phyloP scores from a whole-genome alignment of 2,797 vertebrate species.

The Ctenopoma multispine region DNA sequence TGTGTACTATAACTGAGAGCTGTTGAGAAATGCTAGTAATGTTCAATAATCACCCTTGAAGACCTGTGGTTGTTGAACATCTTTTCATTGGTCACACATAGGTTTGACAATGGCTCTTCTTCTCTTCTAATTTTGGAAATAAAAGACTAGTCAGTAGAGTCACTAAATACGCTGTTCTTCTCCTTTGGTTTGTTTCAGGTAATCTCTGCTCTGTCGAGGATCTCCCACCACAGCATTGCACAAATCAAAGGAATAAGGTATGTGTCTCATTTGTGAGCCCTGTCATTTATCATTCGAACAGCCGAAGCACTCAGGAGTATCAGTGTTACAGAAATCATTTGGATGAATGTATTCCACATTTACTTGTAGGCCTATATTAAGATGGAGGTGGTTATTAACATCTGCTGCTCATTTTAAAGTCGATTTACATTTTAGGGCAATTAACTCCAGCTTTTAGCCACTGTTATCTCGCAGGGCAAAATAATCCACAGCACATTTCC shows the following conservation, averaged over 20 bases:
- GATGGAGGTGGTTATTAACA: slow-evolving; percentile 53
- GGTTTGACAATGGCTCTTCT: no score
- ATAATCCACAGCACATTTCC: slow-evolving; percentile 37
- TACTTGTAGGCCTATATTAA: slow-evolving; percentile 23
- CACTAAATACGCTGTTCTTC: background rate
- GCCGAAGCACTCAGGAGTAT: slow-evolving; percentile 15
- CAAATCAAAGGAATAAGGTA: slow-evolving; percentile 98
- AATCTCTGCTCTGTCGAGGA: slow-evolving; percentile 94
- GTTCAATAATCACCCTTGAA: slow-evolving; percentile 4
- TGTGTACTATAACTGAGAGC: background rate
- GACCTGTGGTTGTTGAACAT: background rate
- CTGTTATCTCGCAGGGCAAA: slow-evolving; percentile 32
- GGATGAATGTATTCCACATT: slow-evolving; percentile 18
- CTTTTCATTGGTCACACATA: background rate
- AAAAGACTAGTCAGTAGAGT: no score
- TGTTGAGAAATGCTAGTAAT: slow-evolving; percentile 26
- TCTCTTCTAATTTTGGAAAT: no score
- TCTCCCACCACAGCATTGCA: slow-evolving; percentile 94
- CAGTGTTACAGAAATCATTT: slow-evolving; percentile 17
- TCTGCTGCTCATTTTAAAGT: slow-evolving; percentile 54
- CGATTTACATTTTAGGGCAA: slow-evolving; percentile 64
- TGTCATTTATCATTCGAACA: slow-evolving; percentile 21
- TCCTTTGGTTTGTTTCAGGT: slow-evolving; percentile 83
- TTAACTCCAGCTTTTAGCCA: slow-evolving; percentile 60
- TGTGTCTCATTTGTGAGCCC: slow-evolving; percentile 44